Evolutionary conservation across 1,140 invertebrate species (phyloP).

Genomic region (Xylocopa sonorina): DNA sequence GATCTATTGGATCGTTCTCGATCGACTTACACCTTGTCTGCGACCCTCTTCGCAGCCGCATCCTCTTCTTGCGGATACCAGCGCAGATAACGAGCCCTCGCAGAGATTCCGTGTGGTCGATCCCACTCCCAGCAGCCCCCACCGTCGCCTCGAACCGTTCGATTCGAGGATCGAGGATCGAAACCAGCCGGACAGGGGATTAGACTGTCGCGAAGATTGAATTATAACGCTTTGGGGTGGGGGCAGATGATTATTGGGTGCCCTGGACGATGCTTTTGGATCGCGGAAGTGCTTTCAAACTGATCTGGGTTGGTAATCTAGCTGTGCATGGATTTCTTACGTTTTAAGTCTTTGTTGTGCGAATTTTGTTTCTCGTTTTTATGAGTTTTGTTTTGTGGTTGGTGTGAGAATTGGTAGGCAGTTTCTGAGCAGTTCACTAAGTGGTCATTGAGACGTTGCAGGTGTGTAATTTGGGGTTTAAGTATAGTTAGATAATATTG

Average conservation of each 20-base stretch:
- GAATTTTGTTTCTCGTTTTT: too few species aligned
- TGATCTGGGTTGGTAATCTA: too few species aligned
- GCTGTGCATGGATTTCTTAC: too few species aligned
- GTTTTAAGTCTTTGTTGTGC: too few species aligned
- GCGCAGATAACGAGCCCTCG: not conserved
- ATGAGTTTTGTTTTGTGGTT: too few species aligned
- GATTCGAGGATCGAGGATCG: conserved; percentile 11
- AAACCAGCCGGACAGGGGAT: conserved; percentile 28
- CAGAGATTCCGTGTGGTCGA: conserved; percentile 39
- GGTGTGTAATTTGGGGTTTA: too few species aligned
- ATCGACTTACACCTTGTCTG: conserved; percentile 74
- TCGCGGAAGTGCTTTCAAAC: too few species aligned
- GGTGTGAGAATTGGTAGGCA: too few species aligned
- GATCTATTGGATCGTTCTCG: conserved; percentile 78
- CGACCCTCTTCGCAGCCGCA: conserved; percentile 23
- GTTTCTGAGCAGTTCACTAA: too few species aligned
- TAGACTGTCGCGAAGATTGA: conserved; percentile 41
- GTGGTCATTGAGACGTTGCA: too few species aligned
- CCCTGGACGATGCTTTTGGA: not conserved
- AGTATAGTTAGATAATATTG: too few species aligned
- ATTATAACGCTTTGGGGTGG: conserved; percentile 23
- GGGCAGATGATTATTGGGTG: conserved; percentile 33
- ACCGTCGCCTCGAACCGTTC: too few species aligned
- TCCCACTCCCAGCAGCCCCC: not conserved
- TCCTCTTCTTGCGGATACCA: conserved; percentile 12